Evolutionary conservation across 2,797 vertebrate genomes (phyloP).

Genomic region (Capromys pilorides): DNA sequence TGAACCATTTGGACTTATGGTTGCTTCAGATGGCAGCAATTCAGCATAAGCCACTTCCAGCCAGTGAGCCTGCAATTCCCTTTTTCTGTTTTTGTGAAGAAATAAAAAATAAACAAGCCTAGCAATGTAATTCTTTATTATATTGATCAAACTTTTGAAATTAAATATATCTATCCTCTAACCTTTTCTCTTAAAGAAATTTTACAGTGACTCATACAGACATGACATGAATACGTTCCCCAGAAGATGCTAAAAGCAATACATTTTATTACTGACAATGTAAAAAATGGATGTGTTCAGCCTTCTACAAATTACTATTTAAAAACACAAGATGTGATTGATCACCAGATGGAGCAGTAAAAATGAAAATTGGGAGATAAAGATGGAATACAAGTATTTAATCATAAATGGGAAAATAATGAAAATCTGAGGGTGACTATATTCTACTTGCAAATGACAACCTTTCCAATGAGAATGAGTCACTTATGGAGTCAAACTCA

Average conservation of each 20-base stretch:
- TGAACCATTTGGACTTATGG: slow-evolving; percentile 77
- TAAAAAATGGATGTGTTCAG: slow-evolving; percentile 71
- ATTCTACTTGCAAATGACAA: slow-evolving; percentile 72
- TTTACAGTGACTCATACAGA: slow-evolving; percentile 27
- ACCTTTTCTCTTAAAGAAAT: slow-evolving; percentile 68
- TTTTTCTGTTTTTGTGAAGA: slow-evolving; percentile 74
- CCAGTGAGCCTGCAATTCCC: slow-evolving; percentile 43
- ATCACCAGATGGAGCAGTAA: slow-evolving; percentile 67
- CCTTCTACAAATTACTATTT: slow-evolving; percentile 57
- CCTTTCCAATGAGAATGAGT: slow-evolving; percentile 58
- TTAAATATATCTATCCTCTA: slow-evolving; percentile 73
- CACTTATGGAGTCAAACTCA: slow-evolving; percentile 36
- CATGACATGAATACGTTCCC: slow-evolving; percentile 40
- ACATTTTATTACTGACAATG: slow-evolving; percentile 27
- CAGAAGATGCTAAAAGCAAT: background rate
- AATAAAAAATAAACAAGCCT: slow-evolving; percentile 74
- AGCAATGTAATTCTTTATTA: slow-evolving; percentile 59
- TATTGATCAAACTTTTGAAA: slow-evolving; percentile 64
- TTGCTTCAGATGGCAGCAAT: slow-evolving; percentile 64
- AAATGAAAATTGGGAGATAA: slow-evolving; percentile 74
- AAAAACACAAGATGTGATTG: slow-evolving; percentile 76
- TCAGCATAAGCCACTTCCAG: slow-evolving; percentile 70
- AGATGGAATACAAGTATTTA: slow-evolving; percentile 78
- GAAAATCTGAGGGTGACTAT: slow-evolving; percentile 57
- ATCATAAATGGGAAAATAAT: slow-evolving; percentile 70